These are phyloP conservation scores for Ornithorhynchus anatinus DNA, from an alignment of 2,113 vertebrate species.

Conservation along the genomic window DNA sequence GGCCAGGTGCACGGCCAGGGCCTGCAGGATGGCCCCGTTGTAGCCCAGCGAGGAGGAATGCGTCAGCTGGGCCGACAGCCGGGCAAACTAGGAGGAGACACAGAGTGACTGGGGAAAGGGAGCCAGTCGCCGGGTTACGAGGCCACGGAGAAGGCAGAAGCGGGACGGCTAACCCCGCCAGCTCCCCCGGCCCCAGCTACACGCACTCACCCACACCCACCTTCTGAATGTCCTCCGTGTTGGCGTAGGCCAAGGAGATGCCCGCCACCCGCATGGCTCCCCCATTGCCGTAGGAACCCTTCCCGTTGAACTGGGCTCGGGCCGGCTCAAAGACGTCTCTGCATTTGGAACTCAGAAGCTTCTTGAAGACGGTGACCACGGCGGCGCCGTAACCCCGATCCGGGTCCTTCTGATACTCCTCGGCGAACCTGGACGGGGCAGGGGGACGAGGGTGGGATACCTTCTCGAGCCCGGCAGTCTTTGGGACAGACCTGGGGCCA, in stretches of 20 bases:
- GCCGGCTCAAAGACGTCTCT: constrained; percentile 90
- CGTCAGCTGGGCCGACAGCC: constrained; percentile 88
- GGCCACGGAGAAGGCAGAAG: background rate
- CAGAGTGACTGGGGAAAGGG: background rate
- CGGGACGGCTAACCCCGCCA: no score
- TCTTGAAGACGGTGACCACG: constrained; percentile 91
- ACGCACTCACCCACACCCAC: constrained; percentile 63
- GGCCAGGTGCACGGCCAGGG: constrained; percentile 90
- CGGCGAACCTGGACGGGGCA: constrained; percentile 81
- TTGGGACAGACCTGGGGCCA: no score
- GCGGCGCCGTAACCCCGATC: constrained; percentile 90
- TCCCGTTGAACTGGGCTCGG: constrained; percentile 90
- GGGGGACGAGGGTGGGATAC: background rate
- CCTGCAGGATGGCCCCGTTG: constrained; percentile 93
- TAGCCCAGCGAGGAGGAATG: constrained; percentile 96
- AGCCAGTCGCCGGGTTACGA: background rate
- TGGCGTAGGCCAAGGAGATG: constrained; percentile 82
- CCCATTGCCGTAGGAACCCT: constrained; percentile 95
- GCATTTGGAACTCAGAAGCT: constrained; percentile 87
- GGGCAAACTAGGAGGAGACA: constrained; percentile 76
- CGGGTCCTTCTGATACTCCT: constrained; percentile 89
- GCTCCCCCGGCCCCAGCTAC: rapidly evolving
- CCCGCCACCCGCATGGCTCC: constrained; percentile 95
- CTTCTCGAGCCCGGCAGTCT: background rate
- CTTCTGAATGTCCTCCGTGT: constrained; percentile 79